Base-by-base conservation (phyloP, 2,113 vertebrate species). In the Takifugu flavidus region DNA sequence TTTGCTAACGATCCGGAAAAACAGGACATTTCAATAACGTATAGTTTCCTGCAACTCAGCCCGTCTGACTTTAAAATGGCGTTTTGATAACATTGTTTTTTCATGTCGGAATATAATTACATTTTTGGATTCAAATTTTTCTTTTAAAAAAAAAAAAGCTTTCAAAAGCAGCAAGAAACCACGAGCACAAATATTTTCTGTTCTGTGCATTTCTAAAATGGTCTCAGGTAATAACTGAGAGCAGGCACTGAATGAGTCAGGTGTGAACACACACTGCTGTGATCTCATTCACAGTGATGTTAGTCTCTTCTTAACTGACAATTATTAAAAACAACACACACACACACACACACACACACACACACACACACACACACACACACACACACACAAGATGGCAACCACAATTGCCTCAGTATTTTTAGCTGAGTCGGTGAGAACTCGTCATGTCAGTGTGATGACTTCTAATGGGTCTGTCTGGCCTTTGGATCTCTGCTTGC, bases 391-490 rank as follows among this genome's bases (percentile, higher is more conserved):
- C 13, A 71, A 28, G 11, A 69, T 53, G 34, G 65, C 54, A 60
- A 53, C 5, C 56, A 47, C 20, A 58, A 53, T 20, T 26, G 65
- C 59, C 70, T 63, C 46, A 31, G 57, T 49, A 26, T 75, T 70
- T 45, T 50, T 49, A 27, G 5, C 14, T 3, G 72, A 70, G 68
- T 69, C 67, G n/a, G 56, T 7, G 57, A 59, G 62, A 67, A 3
- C 65, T 58, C 14, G 64, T 90, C 86, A 91, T 34, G 86, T 86
- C 79, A 91, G 75, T 31, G 87, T 88, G 69, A 89, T 89, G 77
- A 90, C 79, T 71, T 89, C 88, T 42, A 85, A 74, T 0, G 85
- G 72, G 55, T 89, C 85, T 4, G 54, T 64, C 58, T 78, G 86
- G 56, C 71, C 60, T 75, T 79, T 86, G 46, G 82, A 70, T 72